phyloP scores from a whole-genome alignment of 2,113 vertebrate species.

The Grallaria varia region DNA sequence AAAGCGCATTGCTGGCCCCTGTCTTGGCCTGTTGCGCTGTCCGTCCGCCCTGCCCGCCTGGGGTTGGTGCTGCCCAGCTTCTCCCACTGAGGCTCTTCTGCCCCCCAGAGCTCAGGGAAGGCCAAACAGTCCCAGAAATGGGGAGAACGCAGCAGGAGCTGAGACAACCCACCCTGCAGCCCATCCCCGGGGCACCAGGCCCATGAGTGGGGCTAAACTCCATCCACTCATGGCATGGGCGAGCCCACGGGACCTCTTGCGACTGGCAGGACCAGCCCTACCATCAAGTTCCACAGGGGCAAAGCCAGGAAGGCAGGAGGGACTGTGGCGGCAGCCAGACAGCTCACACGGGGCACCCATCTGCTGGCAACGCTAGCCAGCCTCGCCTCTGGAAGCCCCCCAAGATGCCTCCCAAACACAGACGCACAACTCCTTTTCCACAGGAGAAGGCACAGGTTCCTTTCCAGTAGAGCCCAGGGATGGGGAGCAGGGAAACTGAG shows the following conservation, averaged over 20 bases:
- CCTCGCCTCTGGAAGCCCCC: background rate
- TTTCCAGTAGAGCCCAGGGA: background rate
- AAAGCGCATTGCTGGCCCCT: background rate
- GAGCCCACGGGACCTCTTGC: background rate
- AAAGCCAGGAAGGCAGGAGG: background rate
- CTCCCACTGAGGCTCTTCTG: background rate
- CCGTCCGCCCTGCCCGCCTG: background rate
- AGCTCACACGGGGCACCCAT: accelerated
- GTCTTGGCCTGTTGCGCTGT: accelerated
- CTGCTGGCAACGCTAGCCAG: background rate
- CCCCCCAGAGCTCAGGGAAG: accelerated
- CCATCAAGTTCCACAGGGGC: background rate
- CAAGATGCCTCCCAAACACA: background rate
- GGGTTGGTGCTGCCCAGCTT: background rate
- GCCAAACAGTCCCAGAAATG: background rate
- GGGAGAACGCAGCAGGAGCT: background rate
- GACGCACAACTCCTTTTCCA: background rate
- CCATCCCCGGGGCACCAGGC: background rate
- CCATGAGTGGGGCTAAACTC: background rate
- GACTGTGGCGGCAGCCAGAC: background rate
- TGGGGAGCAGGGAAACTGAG: background rate
- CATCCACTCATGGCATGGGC: accelerated
- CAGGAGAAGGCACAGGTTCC: background rate
- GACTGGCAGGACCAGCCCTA: background rate
- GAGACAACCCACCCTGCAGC: background rate